Evolutionary conservation across 2,888 invertebrate genomes (phyloP).

Genomic region (Mesodorylaimus sp.): DNA sequence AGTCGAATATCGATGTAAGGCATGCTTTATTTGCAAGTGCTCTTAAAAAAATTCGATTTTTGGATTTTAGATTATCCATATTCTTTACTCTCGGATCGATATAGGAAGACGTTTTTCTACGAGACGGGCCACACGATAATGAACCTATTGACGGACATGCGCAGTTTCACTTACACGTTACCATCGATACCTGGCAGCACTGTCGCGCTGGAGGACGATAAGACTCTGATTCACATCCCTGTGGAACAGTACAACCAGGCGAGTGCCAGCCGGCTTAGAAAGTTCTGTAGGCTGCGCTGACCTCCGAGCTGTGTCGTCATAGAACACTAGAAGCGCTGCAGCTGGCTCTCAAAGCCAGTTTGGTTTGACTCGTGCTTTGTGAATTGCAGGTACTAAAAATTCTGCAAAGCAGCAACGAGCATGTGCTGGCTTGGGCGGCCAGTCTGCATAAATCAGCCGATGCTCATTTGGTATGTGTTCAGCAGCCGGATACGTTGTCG

Average conservation of each 20-base stretch:
- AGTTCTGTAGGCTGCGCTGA: no score
- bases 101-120: constrained; percentile 56
- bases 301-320: no score
- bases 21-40: no score
- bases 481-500: constrained; percentile 50
- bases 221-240: constrained; percentile 55
- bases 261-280: no score
- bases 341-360: not conserved
- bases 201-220: constrained; percentile 62
- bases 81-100: constrained; percentile 55
- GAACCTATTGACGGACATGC: constrained; percentile 63
- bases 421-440: constrained; percentile 59
- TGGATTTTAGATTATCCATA: constrained; percentile 53
- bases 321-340: no score
- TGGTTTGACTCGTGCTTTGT: not conserved
- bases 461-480: constrained; percentile 66
- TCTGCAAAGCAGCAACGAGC: constrained; percentile 42
- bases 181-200: constrained; percentile 55
- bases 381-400: constrained; percentile 9
- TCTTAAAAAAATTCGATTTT: no score
- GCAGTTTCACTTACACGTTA: constrained; percentile 59
- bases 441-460: constrained; percentile 58
- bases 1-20: constrained; percentile 53
- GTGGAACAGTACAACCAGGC: constrained; percentile 43
- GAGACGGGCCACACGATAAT: constrained; percentile 74